A percentile compares a stretch with the other conserved stretches of the same genome.
phyloP scores from a whole-genome alignment of 2,888 invertebrate genomes.

The Poecilus cupreus region DNA sequence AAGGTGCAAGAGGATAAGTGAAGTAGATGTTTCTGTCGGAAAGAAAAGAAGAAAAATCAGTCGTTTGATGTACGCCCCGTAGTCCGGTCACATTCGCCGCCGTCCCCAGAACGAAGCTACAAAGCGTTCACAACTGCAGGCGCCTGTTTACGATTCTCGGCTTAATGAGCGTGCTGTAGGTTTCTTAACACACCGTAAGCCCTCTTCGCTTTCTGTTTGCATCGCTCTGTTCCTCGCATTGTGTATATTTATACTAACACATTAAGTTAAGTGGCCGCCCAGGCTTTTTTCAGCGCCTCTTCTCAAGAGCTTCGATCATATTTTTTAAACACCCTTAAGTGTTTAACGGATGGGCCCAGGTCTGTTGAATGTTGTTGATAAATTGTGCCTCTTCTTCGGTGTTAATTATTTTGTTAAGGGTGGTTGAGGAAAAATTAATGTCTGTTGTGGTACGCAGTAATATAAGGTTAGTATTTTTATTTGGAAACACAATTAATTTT shows the following conservation, averaged over 20 bases:
- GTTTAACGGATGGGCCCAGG: conserved; percentile 52
- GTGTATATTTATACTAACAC: conserved; percentile 54
- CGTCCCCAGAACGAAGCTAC: conserved; percentile 29
- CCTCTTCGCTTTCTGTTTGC: conserved; percentile 57
- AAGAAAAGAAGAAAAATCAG: not conserved
- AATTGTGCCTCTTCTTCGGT: conserved; percentile 45
- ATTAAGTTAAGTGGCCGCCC: conserved; percentile 49
- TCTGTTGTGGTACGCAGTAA: conserved; percentile 43
- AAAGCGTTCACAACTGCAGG: conserved; percentile 9
- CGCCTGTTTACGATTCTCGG: conserved; percentile 38
- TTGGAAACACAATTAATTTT: conserved; percentile 45
- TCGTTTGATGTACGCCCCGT: not conserved
- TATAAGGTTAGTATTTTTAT: conserved; percentile 43
- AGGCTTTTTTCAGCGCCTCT: conserved; percentile 22
- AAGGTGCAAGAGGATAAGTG: too few relatives aligned
- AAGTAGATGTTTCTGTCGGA: too few relatives aligned
- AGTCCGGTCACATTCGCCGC: not conserved
- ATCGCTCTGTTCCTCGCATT: conserved; percentile 44
- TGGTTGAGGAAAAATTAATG: conserved; percentile 37
- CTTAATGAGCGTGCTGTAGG: conserved; percentile 54
- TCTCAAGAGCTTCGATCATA: conserved; percentile 53
- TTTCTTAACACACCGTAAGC: conserved; percentile 55
- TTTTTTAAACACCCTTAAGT: conserved; percentile 57
- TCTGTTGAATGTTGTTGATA: conserved; percentile 55
- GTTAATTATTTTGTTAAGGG: conserved; percentile 53